Evolutionary conservation across 2,888 invertebrate genomes (phyloP), one percentile per base, ranked within the genome.

Genomic region (Mesochorus sp.): DNA sequence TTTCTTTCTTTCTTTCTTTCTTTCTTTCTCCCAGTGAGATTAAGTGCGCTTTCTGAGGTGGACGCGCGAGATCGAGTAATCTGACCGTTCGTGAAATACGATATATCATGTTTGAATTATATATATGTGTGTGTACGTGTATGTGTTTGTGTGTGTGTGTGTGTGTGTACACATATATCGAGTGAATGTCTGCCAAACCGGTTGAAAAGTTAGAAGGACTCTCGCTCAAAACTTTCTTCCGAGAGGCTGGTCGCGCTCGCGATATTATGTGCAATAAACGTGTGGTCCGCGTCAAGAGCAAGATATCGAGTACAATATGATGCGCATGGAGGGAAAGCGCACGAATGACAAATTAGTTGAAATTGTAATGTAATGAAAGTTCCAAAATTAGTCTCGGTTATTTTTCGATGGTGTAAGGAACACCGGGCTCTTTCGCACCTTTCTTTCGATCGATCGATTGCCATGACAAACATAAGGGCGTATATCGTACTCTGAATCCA

Each of bases 351-450:
- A 64, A 47, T 47, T 14, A 39, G 68, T 47, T 49, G 14, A 37
- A 64, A 70, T 64, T 19, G 57, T 39, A 39, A 64, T 64, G 31
- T 62, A 76, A 76, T 53, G 75, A 68, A 44, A 68, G 51, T 26
- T 28, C 42, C 10, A 26, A 61, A 67, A 68, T 76, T 76, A 64
- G 62, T 64, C 24, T 2, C 57, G 70, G 57, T 59, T 31, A 28
- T 37, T 61, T 24, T 44, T 17, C 2, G 17, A 24, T 14, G 4
- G 5, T 37, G 2, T 37, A 10, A 10, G 17, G 19, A 37, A 12
- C 26, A n/a, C 24, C 34, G 39, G 26, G 19, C 17, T 10, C 26
- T 42, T 8, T 64, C 14, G n/a, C 8, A 8, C 17, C 21, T 14
- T 14, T 3, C 14, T 51, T 51, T 51, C 12, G 14, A 51, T 26